Evolutionary conservation across 2,113 vertebrate genomes (phyloP).

Genomic region (Condylura cristata): DNA sequence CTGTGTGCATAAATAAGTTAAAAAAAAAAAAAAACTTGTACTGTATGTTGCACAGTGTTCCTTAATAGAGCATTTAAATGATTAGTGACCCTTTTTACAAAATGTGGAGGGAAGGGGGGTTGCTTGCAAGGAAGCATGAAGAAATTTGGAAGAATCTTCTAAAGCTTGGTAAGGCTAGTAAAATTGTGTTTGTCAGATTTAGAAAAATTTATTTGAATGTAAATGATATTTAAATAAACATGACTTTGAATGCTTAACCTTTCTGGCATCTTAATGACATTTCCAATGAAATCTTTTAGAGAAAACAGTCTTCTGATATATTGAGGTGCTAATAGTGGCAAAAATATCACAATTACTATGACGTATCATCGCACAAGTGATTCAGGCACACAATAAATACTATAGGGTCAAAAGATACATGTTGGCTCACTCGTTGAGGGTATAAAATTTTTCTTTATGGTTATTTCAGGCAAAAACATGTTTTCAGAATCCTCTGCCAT

Average conservation of each 20-base stretch:
- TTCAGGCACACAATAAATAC: not conserved
- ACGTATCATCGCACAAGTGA: not conserved
- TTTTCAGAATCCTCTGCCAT: not conserved
- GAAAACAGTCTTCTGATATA: not conserved
- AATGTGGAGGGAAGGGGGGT: not conserved
- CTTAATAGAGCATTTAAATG: not conserved
- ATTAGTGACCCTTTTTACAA: not conserved
- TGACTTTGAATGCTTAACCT: not conserved
- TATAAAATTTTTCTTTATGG: not conserved
- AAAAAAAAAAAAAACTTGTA: no score
- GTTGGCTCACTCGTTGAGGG: not conserved
- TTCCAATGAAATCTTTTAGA: not conserved
- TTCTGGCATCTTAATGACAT: not conserved
- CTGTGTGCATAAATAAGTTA: no score
- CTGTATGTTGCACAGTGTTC: not conserved
- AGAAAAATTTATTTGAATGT: not conserved
- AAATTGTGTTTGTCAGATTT: not conserved
- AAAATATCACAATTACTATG: not conserved
- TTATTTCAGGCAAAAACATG: not conserved
- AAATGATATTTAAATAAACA: slow-evolving; percentile 54
- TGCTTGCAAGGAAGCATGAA: not conserved
- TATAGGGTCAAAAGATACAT: not conserved
- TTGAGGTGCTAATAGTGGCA: not conserved
- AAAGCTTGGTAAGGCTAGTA: not conserved
- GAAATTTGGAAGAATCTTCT: not conserved